Evolutionary conservation across 2,113 vertebrate genomes (phyloP).

Genomic region (Romanogobio albipinnatus): DNA sequence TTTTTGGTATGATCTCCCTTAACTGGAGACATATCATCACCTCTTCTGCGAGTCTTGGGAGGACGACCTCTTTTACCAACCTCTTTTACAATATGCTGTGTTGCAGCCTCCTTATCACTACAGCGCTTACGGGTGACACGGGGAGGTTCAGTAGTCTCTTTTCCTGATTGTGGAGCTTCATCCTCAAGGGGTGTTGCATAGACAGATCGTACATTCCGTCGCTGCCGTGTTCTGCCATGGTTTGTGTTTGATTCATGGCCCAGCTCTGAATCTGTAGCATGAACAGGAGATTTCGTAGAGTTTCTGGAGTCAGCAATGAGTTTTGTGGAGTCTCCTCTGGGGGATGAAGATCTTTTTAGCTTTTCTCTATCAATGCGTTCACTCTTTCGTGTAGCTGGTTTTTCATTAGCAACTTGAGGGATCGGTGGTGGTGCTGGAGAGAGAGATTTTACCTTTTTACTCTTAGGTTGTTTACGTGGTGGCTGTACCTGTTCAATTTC

Average conservation of each 20-base stretch:
- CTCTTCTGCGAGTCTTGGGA: constrained; percentile 85
- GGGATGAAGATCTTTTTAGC: constrained; percentile 83
- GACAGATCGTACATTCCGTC: constrained; percentile 92
- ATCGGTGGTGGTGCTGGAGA: constrained; percentile 74
- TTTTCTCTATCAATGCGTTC: constrained; percentile 95
- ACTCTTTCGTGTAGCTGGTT: constrained; percentile 91
- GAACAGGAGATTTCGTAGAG: constrained; percentile 84
- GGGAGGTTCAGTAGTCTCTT: constrained; percentile 82
- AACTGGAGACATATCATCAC: constrained; percentile 81
- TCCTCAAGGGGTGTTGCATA: constrained; percentile 90
- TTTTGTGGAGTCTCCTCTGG: constrained; percentile 51
- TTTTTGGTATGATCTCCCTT: constrained; percentile 78
- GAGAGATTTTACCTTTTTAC: constrained; percentile 83
- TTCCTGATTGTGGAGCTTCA: constrained; percentile 79
- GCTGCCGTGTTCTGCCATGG: constrained; percentile 83
- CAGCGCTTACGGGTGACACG: constrained; percentile 87
- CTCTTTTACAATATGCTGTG: constrained; percentile 75
- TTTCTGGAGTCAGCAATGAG: constrained; percentile 73
- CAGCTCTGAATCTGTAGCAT: constrained; percentile 80
- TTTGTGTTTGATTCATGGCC: constrained; percentile 83
- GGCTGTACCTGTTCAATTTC: constrained; percentile 79
- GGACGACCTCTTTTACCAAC: constrained; percentile 87
- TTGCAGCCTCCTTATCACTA: constrained; percentile 82
- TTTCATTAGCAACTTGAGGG: constrained; percentile 71
- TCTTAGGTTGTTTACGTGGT: constrained; percentile 87